phyloP scores from a whole-genome alignment of 2,113 vertebrate species.

The Vimba vimba region DNA sequence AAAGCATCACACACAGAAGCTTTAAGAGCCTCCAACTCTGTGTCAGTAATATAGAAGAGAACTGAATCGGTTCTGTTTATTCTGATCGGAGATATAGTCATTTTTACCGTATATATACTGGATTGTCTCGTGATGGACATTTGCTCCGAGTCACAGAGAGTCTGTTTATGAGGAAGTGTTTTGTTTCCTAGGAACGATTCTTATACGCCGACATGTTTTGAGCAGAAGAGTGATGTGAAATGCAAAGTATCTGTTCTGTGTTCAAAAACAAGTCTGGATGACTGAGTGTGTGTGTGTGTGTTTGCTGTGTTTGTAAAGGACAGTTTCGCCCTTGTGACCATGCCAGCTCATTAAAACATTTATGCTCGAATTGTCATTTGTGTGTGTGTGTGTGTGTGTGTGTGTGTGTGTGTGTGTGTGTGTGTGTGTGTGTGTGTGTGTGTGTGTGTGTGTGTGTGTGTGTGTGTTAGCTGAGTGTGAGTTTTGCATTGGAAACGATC shows the following conservation, averaged over 20 bases:
- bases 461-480: neutral
- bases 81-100: neutral
- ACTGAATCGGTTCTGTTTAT: neutral
- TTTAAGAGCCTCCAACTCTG: neutral
- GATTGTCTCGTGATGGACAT: neutral
- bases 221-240: neutral
- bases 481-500: neutral
- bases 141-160: neutral
- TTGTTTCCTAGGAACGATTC: constrained; percentile 12
- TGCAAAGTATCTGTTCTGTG: constrained; percentile 13
- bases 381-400: neutral
- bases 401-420: neutral
- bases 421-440: neutral
- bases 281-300: neutral
- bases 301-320: neutral
- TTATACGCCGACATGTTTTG: neutral
- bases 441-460: neutral
- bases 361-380: neutral
- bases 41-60: neutral
- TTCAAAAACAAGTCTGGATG: neutral
- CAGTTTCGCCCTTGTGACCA: neutral
- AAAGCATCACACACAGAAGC: neutral
- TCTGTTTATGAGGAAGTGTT: neutral
- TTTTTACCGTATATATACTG: neutral
- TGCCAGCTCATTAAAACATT: neutral